Evolutionary conservation across 2,797 vertebrate species (phyloP).

Genomic region (Chloroceryle amazona): DNA sequence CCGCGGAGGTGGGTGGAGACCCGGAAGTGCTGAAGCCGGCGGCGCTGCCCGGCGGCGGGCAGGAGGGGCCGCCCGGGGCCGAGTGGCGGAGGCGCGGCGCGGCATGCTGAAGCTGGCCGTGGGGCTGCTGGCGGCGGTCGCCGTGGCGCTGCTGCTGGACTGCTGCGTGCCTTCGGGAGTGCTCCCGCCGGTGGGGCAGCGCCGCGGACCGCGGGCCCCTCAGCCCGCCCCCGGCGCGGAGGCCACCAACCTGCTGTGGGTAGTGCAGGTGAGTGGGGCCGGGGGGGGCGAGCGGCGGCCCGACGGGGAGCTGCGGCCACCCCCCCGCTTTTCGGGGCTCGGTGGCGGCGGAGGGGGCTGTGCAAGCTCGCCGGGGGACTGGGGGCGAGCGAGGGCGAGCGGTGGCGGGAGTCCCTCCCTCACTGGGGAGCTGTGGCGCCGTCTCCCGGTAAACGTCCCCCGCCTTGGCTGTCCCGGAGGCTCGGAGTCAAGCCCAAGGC

Average conservation of each 20-base stretch:
- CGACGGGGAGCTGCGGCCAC: not conserved
- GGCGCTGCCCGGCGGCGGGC: not conserved
- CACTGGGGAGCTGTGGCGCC: not conserved
- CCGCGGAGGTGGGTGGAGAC: not conserved
- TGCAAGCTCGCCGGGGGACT: not conserved
- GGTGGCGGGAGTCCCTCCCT: not conserved
- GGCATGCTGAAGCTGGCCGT: slow-evolving; percentile 59
- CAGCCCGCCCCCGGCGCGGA: slow-evolving; percentile 79
- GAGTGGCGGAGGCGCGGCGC: not conserved
- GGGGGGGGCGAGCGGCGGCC: not conserved
- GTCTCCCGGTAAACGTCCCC: not conserved
- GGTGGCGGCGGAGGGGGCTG: not conserved
- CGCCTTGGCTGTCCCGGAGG: too few relatives aligned
- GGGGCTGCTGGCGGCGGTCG: slow-evolving; percentile 56
- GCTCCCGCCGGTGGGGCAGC: not conserved
- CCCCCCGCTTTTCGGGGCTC: not conserved
- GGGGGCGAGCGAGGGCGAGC: not conserved
- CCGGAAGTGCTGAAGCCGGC: not conserved
- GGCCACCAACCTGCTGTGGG: slow-evolving; percentile 89
- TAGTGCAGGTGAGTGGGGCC: slow-evolving; percentile 88
- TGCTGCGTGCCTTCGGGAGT: slow-evolving; percentile 30
- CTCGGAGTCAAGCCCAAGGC: too few relatives aligned
- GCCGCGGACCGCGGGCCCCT: not conserved
- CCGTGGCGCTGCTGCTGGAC: slow-evolving; percentile 62
- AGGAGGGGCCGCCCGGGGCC: not conserved